Evolutionary conservation across 2,113 vertebrate species (phyloP).

Genomic region (Muntiacus muntjak): DNA sequence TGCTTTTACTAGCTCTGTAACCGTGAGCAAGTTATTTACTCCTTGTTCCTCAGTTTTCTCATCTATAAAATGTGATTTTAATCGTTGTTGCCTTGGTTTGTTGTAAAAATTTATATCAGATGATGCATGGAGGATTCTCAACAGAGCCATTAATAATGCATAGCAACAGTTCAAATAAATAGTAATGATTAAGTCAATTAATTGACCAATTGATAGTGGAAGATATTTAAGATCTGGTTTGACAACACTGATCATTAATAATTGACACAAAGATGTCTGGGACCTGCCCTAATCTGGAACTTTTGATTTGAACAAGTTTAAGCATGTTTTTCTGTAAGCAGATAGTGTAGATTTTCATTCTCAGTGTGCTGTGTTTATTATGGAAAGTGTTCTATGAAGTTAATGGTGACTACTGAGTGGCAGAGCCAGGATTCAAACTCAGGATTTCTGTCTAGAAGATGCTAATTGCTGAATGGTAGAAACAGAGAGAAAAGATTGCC

Average conservation of each 20-base stretch:
- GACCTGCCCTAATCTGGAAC: not conserved
- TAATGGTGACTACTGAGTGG: not conserved
- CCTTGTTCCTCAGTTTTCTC: not conserved
- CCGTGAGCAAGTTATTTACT: not conserved
- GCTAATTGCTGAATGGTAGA: not conserved
- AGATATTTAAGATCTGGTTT: not conserved
- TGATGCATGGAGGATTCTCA: not conserved
- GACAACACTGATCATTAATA: not conserved
- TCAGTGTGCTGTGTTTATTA: not conserved
- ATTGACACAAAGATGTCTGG: not conserved
- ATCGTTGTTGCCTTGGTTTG: not conserved
- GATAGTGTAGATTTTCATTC: not conserved
- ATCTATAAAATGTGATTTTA: not conserved
- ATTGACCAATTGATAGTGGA: not conserved
- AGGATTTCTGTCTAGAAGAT: not conserved
- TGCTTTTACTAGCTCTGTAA: not conserved
- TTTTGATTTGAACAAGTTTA: not conserved
- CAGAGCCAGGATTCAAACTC: not conserved
- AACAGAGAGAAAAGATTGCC: not conserved
- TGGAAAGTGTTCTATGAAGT: not conserved
- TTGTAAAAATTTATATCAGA: not conserved
- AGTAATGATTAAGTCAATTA: not conserved
- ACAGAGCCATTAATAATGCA: not conserved
- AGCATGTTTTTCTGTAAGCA: not conserved
- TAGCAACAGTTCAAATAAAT: slow-evolving; percentile 15